Base-by-base conservation (phyloP, 1,140 invertebrate genomes). In the Brachionus manjavacas region DNA sequence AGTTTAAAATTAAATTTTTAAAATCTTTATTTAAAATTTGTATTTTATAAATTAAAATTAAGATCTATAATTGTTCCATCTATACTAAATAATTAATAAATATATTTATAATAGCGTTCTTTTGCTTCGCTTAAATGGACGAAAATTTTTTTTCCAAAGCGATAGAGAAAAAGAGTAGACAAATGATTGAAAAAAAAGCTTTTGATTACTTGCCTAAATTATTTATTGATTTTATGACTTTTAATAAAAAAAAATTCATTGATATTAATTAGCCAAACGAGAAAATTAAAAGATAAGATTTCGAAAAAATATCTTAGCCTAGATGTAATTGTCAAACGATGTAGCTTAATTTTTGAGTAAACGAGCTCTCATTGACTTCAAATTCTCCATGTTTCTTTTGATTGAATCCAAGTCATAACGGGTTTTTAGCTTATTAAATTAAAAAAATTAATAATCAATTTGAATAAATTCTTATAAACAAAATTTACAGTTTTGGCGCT, bases 341-440 rank as follows among this genome's bases (percentile, higher is more conserved):
- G 28, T 16, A 23, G 12, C 31, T 78, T 78, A 25, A 31, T 79
- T 60, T 60, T 80, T 49, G 14, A 83, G 31, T 14, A 83, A 60
- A 46, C 80, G 83, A 41, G 68, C 68, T 74, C 83, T 66, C 68
- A 84, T 55, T 76, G 66, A 72, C 41, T 78, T 84, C 28, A 84
- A 72, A 23, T 49, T 66, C 20, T 84, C 72, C 60, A 84, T 68
- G 41, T 84, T 84, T 46, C 83, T 39, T 84, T 41, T 84, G 35
- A 72, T 74, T 25, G 43, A 68, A 49, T 84, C 68, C 41, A 84
- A 64, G 25, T 84, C 83, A 76, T 74, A 84, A 41, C 83, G 66
- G 52, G 66, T 84, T 84, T 84, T 84, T 39, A 84, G 20, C 83
- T 84, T 41, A 14, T 31, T 4, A 25, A 52, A 52, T 76, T 25